Base-by-base conservation (phyloP, 2,888 invertebrate species). In the Drosophila setosimentum region DNA sequence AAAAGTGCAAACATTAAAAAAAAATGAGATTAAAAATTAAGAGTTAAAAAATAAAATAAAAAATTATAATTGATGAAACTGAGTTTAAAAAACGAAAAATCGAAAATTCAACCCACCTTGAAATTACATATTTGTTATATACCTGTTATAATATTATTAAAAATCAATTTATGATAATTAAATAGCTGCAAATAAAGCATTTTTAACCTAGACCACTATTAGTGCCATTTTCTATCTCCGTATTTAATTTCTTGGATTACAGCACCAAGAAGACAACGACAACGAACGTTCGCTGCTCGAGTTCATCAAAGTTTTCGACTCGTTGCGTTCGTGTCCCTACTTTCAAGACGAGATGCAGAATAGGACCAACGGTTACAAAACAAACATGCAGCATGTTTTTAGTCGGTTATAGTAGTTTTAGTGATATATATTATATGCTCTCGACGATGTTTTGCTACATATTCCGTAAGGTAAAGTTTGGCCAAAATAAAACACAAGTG, bases 41-140 rank as follows among this genome's bases (percentile, higher is more conserved):
- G 71, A 70, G 69, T 73, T 73, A 70, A 84, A 73, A 68, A 63
- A 62, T 61, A 62, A 65, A 72, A 66, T 30, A 59, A 65, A 33
- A 51, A 81, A 63, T 78, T 71, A 76, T 68, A 80, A 76, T 86
- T 80, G 68, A 79, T 72, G 78, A 84, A 86, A 89, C 83, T 87
- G 89, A 86, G 89, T 89, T 86, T 84, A 77, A 83, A 83, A 85
- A 87, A 89, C 87, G 77, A 86, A 86, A 91, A 90, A 91, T 87
- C 87, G 91, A 91, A 91, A 90, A 91, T 86, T 91, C 91, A 91
- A 87, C 91, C 92, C 92, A 91, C 91, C 91, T 91, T 91, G 87
- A 91, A 89, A 91, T 91, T 91, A 91, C 92, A 91, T 91, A 91
- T 91, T 91, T 89, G 91, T 91, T 91, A 91, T 91, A 91, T 91